phyloP scores from a whole-genome alignment of 2,888 invertebrate species.

The Tiphia femorata region DNA sequence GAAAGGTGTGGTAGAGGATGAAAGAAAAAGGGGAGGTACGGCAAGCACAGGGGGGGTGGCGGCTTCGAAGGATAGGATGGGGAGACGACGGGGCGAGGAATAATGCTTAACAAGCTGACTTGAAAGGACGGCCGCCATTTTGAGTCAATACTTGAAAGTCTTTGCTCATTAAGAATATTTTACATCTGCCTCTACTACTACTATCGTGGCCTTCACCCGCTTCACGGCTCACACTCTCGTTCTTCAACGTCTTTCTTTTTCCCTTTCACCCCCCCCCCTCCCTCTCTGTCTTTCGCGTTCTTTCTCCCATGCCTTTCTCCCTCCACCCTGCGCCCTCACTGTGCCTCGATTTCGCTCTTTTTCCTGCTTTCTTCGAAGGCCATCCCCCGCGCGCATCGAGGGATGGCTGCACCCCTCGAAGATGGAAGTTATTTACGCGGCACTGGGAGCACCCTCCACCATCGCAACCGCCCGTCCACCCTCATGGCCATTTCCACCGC shows the following conservation, averaged over 20 bases:
- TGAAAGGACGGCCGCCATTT: conserved; percentile 66
- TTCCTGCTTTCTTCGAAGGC: conserved; percentile 15
- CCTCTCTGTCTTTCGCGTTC: conserved; percentile 24
- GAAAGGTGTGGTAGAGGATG: conserved; percentile 32
- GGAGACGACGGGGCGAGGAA: conserved; percentile 44
- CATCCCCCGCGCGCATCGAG: conserved; percentile 30
- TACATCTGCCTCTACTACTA: conserved; percentile 51
- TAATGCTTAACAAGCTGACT: conserved; percentile 68
- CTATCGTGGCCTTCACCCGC: conserved; percentile 32
- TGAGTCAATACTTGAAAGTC: conserved; percentile 68
- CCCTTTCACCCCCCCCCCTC: conserved; percentile 21
- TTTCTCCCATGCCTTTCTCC: conserved; percentile 28
- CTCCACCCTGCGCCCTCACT: conserved; percentile 15
- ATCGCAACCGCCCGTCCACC: conserved; percentile 38
- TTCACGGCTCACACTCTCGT: conserved; percentile 18
- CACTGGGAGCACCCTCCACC: conserved; percentile 49
- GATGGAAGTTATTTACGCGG: conserved; percentile 58
- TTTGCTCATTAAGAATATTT: conserved; percentile 69
- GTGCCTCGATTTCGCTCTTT: conserved; percentile 7
- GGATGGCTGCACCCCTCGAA: conserved; percentile 50
- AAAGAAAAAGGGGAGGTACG: conserved; percentile 18
- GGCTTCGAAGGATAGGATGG: conserved; percentile 27
- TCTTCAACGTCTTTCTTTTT: neutral
- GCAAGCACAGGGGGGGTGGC: conserved; percentile 44
- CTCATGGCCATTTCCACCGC: conserved; percentile 8